phyloP scores from a whole-genome alignment of 1,140 invertebrate species.

The Chionoecetes opilio region DNA sequence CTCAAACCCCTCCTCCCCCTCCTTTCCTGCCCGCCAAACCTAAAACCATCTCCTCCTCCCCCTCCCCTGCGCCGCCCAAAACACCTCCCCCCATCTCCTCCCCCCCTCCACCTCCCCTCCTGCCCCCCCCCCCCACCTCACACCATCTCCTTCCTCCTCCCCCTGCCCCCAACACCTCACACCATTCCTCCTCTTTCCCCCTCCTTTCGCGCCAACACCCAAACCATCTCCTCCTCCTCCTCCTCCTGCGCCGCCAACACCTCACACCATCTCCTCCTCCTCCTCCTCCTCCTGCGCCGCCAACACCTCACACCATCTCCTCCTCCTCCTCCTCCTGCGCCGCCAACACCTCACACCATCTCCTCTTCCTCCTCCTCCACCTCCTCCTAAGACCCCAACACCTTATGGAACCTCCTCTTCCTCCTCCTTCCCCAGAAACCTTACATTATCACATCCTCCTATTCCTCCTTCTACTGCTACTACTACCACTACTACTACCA shows the following conservation, averaged over 20 bases:
- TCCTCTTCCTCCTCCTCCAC: neutral
- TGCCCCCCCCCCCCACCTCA: neutral
- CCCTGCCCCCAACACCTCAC: neutral
- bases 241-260: neutral
- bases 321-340: neutral
- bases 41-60: neutral
- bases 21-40: neutral
- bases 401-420: neutral
- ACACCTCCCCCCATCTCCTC: neutral
- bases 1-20: neutral
- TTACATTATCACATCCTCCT: neutral
- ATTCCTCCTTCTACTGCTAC: neutral
- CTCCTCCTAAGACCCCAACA: no score
- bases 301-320: neutral
- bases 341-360: neutral
- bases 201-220: neutral
- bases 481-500: neutral
- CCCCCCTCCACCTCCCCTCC: neutral
- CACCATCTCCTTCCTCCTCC: neutral
- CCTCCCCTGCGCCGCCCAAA: neutral
- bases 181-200: neutral
- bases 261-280: neutral
- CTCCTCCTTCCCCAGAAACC: neutral
- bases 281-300: neutral
- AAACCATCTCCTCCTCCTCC: neutral